phyloP scores from a whole-genome alignment of 2,888 invertebrate genomes.

The Cheilosia impressa region DNA sequence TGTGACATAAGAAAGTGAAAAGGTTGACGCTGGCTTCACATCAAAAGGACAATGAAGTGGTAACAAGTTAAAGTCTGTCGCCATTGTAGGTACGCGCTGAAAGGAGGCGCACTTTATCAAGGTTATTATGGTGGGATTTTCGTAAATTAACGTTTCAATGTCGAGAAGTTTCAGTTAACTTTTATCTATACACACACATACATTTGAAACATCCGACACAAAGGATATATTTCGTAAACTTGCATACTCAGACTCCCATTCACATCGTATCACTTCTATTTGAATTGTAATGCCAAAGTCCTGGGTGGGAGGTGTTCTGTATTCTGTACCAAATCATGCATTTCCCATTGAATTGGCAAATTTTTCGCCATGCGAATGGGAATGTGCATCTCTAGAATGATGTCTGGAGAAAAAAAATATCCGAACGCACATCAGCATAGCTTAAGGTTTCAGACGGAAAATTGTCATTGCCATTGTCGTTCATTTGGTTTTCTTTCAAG shows the following conservation, averaged over 20 bases:
- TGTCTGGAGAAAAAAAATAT: conserved; percentile 27
- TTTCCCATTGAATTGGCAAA: conserved; percentile 58
- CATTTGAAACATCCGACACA: conserved; percentile 3
- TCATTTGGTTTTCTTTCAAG: conserved; percentile 51
- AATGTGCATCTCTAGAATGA: conserved; percentile 36
- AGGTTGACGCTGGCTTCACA: conserved; percentile 5
- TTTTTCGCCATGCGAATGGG: conserved; percentile 39
- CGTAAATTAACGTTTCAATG: conserved; percentile 7
- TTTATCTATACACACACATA: neutral
- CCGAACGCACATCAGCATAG: conserved; percentile 53
- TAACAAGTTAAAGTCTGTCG: conserved; percentile 13
- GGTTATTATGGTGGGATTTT: conserved; percentile 23
- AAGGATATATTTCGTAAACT: conserved; percentile 16
- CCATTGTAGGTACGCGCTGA: neutral
- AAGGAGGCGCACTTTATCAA: too few relatives aligned
- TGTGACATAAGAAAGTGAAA: conserved; percentile 31
- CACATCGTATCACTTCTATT: conserved; percentile 34
- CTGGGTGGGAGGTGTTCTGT: neutral
- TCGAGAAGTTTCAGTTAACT: conserved; percentile 3
- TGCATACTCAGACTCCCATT: conserved; percentile 18
- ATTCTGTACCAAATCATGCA: conserved; percentile 60
- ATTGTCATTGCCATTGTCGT: conserved; percentile 66
- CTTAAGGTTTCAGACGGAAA: conserved; percentile 71
- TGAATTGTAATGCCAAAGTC: conserved; percentile 39
- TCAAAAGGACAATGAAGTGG: conserved; percentile 23